Conservation (phyloP, 2,113 vertebrate genomes). For the Rhinoptilus africanus region DNA sequence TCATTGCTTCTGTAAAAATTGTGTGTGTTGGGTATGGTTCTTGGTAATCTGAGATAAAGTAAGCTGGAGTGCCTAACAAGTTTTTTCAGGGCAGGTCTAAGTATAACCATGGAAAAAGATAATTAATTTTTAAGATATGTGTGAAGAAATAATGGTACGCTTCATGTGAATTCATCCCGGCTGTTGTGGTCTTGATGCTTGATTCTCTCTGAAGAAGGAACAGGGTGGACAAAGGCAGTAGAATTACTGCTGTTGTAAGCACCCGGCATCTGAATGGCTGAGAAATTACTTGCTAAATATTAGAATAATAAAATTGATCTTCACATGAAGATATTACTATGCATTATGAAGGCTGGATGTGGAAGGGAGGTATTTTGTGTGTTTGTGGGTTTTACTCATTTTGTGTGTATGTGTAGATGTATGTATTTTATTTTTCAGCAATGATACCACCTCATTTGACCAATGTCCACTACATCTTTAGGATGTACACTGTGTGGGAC, state of each 20-base stretch:
- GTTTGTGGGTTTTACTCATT: not conserved
- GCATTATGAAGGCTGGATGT: not conserved
- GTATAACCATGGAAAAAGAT: not conserved
- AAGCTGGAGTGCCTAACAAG: not conserved
- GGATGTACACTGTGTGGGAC: not conserved
- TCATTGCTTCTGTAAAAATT: not conserved
- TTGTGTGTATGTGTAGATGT: not conserved
- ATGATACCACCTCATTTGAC: not conserved
- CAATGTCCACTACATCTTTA: not conserved
- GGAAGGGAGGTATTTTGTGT: not conserved
- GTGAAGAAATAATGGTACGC: not conserved
- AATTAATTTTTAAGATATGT: not conserved
- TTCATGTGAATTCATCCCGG: not conserved
- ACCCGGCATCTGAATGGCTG: not conserved
- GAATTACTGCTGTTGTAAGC: not conserved
- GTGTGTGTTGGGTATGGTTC: not conserved
- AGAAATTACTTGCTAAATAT: not conserved
- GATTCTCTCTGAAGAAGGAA: not conserved
- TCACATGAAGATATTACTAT: not conserved
- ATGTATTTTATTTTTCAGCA: not conserved
- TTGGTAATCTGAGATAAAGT: not conserved
- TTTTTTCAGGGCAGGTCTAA: not conserved
- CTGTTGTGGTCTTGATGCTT: not conserved
- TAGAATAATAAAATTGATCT: not conserved
- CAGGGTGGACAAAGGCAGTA: not conserved